Evolutionary conservation across 2,797 vertebrate species (phyloP).

Genomic region (Serranus cabrilla): DNA sequence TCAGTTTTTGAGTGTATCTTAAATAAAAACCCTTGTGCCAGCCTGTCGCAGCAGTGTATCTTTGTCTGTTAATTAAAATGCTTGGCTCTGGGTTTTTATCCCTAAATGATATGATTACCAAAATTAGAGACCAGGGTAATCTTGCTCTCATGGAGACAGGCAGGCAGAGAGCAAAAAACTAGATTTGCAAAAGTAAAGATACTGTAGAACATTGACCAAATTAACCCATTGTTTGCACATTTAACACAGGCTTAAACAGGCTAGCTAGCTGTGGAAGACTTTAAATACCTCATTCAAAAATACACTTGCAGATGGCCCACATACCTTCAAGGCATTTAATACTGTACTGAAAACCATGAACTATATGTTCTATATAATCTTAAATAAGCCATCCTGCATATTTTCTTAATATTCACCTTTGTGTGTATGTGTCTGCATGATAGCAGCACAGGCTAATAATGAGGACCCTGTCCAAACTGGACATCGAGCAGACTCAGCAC

Average conservation of each 20-base stretch:
- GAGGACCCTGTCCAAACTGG: constrained; percentile 10
- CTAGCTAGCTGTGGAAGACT: neutral
- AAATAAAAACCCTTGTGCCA: constrained; percentile 12
- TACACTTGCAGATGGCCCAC: constrained; percentile 4
- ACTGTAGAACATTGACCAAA: neutral
- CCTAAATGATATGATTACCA: constrained; percentile 60
- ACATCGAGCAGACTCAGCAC: constrained; percentile 29
- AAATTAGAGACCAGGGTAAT: constrained; percentile 54
- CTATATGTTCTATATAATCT: neutral
- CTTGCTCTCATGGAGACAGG: constrained; percentile 25
- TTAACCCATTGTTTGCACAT: neutral
- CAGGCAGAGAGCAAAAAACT: neutral
- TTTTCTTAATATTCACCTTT: constrained; percentile 11
- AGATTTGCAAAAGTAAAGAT: constrained; percentile 9
- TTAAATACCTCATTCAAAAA: neutral
- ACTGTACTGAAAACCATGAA: neutral
- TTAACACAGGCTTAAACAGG: constrained; percentile 3
- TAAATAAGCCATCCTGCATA: neutral
- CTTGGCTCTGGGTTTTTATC: constrained; percentile 50
- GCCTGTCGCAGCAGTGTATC: constrained; percentile 47
- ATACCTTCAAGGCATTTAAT: neutral
- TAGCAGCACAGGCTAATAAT: constrained; percentile 19
- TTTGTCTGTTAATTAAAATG: constrained; percentile 68
- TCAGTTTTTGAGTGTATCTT: constrained; percentile 14
- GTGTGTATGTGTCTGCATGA: constrained; percentile 1